A percentile compares a stretch with the other conserved stretches of the same genome.
These are phyloP conservation scores for Eleginops maclovinus DNA, from an alignment of 2,113 vertebrate genomes.

Conservation along the genomic window DNA sequence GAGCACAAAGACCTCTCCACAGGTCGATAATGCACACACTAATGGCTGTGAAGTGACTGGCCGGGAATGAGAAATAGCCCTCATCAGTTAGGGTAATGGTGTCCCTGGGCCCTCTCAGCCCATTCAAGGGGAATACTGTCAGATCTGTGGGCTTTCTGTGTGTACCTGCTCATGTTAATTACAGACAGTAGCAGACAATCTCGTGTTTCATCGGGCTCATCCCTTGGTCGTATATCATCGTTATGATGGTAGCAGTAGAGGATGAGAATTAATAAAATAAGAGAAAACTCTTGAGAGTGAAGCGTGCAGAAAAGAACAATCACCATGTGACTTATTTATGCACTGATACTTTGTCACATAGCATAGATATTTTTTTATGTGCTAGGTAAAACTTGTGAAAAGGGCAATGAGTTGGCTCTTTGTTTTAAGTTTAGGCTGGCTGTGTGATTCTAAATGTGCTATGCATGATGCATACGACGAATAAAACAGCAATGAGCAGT, in stretches of 20 bases:
- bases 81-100: constrained; percentile 86
- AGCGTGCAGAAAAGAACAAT: constrained; percentile 18
- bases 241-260: constrained; percentile 55
- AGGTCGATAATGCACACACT: constrained; percentile 83
- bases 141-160: constrained; percentile 68
- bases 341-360: constrained; percentile 22
- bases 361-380: constrained; percentile 34
- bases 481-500: constrained; percentile 25
- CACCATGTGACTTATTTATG: constrained; percentile 48
- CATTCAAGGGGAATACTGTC: constrained; percentile 79
- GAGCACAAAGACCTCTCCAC: constrained; percentile 75
- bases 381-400: constrained; percentile 30
- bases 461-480: constrained; percentile 1
- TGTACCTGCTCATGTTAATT: constrained; percentile 81
- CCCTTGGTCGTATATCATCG: constrained; percentile 68
- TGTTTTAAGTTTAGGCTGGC: constrained; percentile 28
- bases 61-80: constrained; percentile 82
- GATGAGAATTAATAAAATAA: constrained; percentile 60
- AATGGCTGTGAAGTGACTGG: constrained; percentile 81
- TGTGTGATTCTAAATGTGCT: constrained; percentile 24
- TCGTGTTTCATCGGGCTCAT: constrained; percentile 67
- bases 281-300: constrained; percentile 47
- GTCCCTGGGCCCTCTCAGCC: constrained; percentile 80
- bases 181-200: constrained; percentile 71
- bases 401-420: constrained; percentile 39